Conservation (phyloP, 2,797 vertebrate species). For the Enteromius paludinosus region DNA sequence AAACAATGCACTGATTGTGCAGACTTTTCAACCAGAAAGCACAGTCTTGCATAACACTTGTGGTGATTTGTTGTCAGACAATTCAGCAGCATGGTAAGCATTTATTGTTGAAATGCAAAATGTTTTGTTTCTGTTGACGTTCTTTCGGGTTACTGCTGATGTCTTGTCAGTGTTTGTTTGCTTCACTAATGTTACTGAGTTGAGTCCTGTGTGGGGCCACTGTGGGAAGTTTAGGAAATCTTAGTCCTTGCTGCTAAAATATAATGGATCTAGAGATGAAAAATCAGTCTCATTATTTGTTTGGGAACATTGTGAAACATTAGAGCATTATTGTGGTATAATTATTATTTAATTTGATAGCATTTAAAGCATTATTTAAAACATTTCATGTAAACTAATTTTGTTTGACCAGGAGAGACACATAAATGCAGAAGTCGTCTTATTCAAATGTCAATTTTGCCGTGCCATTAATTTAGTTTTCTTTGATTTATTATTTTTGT, state of each 20-base stretch:
- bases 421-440: not conserved
- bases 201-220: not conserved
- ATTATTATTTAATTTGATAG: too few relatives aligned
- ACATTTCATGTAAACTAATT: not conserved
- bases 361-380: not conserved
- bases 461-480: not conserved
- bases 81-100: not conserved
- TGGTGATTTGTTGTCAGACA: not conserved
- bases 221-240: not conserved
- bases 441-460: not conserved
- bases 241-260: constrained; percentile 1
- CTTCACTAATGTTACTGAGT: not conserved
- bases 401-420: not conserved
- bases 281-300: not conserved
- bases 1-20: not conserved
- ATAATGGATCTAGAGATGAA: constrained; percentile 3
- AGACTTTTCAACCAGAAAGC: constrained; percentile 1
- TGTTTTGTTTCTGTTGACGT: not conserved
- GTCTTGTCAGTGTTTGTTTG: not conserved
- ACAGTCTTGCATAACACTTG: not conserved
- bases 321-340: not conserved
- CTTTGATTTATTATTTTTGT: constrained; percentile 32
- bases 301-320: constrained; percentile 4
- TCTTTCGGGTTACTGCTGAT: constrained; percentile 11
- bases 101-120: constrained; percentile 15